Base-by-base conservation (phyloP, 2,113 vertebrate species). In the Odocoileus hemionus region DNA sequence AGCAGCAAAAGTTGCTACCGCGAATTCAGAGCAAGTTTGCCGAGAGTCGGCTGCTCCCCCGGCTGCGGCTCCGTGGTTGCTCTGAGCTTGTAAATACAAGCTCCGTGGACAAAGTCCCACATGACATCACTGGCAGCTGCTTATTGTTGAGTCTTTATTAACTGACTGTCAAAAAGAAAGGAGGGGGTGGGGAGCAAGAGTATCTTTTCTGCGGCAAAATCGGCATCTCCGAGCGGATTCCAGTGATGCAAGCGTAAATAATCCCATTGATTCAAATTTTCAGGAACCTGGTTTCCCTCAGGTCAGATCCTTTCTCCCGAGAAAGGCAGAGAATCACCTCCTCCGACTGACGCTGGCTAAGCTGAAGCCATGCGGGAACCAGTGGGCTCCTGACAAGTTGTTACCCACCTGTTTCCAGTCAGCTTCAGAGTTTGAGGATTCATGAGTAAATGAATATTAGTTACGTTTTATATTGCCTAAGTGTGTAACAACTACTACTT, bases 111-210 rank as follows among this genome's bases (percentile, higher is more conserved):
- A 99, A 99, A 99, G 98, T 99, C 98, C 99, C 98, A 99, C 98
- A 99, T 99, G 99, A 99, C 99, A 99, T 99, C 99, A 99, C 99
- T 98, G 98, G 98, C 99, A 99, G 99, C 99, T 99, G 99, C 98
- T 99, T 99, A 99, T 98, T 99, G 98, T 99, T 99, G 99, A 99
- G 99, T 98, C 99, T 99, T 99, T 99, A 99, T 99, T 99, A 98
- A 99, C 98, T 39, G 98, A 98, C 98, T 99, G 99, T 99, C 99
- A 99, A 99, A 98, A 98, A 97, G 93, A 96, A 95, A 95, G 95
- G 93, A 91, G 95, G 97, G 97, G 97, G 97, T 79, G 96, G 97
- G 95, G 96, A 85, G 88, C 88, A 28, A 91, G 86, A 98, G 97
- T 98, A 98, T 98, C 98, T 98, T 97, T 98, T 98, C 98, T 96